phyloP scores from a whole-genome alignment of 2,797 vertebrate genomes.

The Salarias fasciatus region DNA sequence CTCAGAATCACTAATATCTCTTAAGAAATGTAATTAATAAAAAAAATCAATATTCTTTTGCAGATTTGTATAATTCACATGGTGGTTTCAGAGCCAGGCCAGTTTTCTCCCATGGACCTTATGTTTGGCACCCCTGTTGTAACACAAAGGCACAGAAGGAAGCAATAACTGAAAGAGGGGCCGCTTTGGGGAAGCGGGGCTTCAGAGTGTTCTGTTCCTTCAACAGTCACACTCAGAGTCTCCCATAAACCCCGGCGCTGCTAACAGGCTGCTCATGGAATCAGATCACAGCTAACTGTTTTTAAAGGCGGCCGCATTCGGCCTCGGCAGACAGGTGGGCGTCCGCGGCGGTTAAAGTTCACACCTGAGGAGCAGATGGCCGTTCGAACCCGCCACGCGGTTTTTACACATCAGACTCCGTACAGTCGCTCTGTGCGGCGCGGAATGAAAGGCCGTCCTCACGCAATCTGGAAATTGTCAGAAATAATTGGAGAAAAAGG shows the following conservation, averaged over 20 bases:
- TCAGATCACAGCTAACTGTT: slow-evolving; percentile 30
- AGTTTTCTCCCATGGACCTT: too few relatives aligned
- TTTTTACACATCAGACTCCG: slow-evolving; percentile 8
- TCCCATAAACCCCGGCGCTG: slow-evolving; percentile 35
- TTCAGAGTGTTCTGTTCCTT: slow-evolving; percentile 48
- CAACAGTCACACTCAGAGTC: slow-evolving; percentile 8
- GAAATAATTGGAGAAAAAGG: slow-evolving; percentile 38
- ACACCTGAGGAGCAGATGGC: slow-evolving; percentile 58
- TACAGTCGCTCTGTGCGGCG: slow-evolving; percentile 20
- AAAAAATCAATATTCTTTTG: too few relatives aligned
- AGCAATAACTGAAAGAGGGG: slow-evolving; percentile 62
- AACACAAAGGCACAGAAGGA: slow-evolving; percentile 63
- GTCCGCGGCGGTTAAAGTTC: slow-evolving; percentile 35
- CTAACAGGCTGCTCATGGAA: slow-evolving; percentile 55
- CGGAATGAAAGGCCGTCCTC: slow-evolving; percentile 44
- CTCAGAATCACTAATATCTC: too few relatives aligned
- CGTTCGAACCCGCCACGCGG: neutral
- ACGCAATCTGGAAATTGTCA: slow-evolving; percentile 36
- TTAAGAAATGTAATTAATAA: too few relatives aligned
- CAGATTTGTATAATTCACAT: too few relatives aligned
- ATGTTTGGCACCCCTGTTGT: neutral
- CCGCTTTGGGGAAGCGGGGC: slow-evolving; percentile 38
- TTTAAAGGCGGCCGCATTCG: slow-evolving; percentile 34
- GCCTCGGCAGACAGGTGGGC: slow-evolving; percentile 36
- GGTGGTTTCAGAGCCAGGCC: too few relatives aligned